Conservation (phyloP, 1,140 invertebrate genomes). For the Zophobas morio region DNA sequence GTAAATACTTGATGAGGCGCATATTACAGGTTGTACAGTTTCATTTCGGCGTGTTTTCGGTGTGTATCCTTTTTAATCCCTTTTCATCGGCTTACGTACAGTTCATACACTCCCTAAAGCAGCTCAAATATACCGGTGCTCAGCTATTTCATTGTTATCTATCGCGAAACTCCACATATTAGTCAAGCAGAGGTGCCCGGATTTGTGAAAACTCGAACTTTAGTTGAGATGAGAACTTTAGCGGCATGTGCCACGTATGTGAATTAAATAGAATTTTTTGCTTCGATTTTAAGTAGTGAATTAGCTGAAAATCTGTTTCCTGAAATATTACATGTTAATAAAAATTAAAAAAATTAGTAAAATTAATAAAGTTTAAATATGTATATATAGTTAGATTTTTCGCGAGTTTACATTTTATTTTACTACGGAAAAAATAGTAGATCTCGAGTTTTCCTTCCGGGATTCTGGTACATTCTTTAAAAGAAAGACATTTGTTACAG, state of each 20-base stretch:
- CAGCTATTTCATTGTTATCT: conserved; percentile 43
- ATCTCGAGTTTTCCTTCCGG: no score
- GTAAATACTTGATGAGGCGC: conserved; percentile 39
- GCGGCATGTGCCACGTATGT: not conserved
- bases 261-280: no score
- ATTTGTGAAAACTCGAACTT: conserved; percentile 27
- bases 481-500: no score
- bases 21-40: conserved; percentile 43
- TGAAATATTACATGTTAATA: no score
- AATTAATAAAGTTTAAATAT: no score
- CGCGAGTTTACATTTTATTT: no score
- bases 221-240: conserved; percentile 6
- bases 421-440: no score
- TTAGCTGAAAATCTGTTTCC: no score
- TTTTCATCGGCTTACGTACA: conserved; percentile 40
- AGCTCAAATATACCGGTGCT: conserved; percentile 37
- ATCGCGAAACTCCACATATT: conserved; percentile 21
- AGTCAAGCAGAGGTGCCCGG: conserved; percentile 29
- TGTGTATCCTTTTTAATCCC: conserved; percentile 33
- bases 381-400: no score
- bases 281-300: no score
- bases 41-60: conserved; percentile 36
- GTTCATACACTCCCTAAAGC: conserved; percentile 27
- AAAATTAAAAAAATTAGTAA: no score
- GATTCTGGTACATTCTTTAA: no score